Base-by-base conservation (phyloP, 2,888 invertebrate species). In the Idaea dimidiata region DNA sequence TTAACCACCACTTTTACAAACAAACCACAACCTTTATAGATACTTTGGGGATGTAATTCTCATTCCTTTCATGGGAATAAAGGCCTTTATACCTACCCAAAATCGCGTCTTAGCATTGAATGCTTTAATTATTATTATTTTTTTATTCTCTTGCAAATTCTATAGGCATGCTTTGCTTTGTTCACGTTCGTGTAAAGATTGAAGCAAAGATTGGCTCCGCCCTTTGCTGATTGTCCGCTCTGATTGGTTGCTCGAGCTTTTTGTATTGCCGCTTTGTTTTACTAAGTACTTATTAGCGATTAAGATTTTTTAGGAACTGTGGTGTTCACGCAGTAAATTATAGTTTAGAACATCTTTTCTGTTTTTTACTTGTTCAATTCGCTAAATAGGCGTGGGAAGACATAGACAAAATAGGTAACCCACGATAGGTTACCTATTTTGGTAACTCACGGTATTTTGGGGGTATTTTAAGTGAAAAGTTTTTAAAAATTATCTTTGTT, bases 211-310 rank as follows among this genome's bases (percentile, higher is more conserved):
- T 82, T 79, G 77, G 83, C 88, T 83, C 82, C 91, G 91, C 91
- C 91, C 84, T 77, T 69, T 67, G 71, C 71, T 79, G 79, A 80
- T 81, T 81, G 77, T 74, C 72, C 69, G 72, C 78, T 69, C 76
- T 81, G 89, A 91, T 91, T 91, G 91, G 91, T 81, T 74, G 78
- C 68, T 69, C 78, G 72, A 70, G 75, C 70, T 80, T 87, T 89
- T 88, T 88, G 88, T 89, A 83, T 75, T 76, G 78, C 84, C 83
- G 83, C 83, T 84, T 86, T 87, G 84, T 87, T 87, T 82, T 79
- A 80, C 80, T 78, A 81, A 77, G 86, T 86, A 43, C 43, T 43
- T 43, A 87, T 87, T 87, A 84, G 82, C 82, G 77, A 77, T 78
- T 78, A 76, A 72, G 69, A 68, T 65, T 70, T 66, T 70, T 56